These are phyloP conservation scores for Biston betularia DNA, from an alignment of 2,888 invertebrate genomes.

Conservation along the genomic window DNA sequence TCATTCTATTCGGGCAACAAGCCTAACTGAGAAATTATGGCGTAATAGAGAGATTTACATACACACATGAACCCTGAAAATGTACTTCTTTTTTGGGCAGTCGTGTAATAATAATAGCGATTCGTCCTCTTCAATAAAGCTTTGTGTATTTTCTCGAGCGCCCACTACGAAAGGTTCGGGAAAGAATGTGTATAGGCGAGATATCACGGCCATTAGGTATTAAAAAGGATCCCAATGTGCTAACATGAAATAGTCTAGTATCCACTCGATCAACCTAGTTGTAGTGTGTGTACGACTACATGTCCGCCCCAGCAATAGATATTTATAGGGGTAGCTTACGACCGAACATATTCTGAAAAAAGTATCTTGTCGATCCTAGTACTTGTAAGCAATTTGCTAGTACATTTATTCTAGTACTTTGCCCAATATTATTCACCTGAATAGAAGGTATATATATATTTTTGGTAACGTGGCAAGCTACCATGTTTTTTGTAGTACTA, in stretches of 20 bases:
- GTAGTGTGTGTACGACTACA: constrained; percentile 1
- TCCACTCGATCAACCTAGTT: constrained; percentile 31
- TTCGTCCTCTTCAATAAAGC: constrained; percentile 34
- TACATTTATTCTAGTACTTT: constrained; percentile 1
- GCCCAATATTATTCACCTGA: neutral
- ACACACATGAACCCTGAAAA: too few relatives aligned
- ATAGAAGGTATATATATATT: neutral
- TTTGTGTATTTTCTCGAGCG: constrained; percentile 28
- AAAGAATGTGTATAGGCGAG: constrained; percentile 15
- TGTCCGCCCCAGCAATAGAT: constrained; percentile 19
- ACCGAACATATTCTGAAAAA: constrained; percentile 20
- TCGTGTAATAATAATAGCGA: constrained; percentile 36
- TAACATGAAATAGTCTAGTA: constrained; percentile 17
- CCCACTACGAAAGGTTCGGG: constrained; percentile 21
- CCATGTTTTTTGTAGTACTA: too few relatives aligned
- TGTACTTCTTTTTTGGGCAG: too few relatives aligned
- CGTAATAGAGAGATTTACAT: too few relatives aligned
- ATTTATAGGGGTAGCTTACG: constrained; percentile 28
- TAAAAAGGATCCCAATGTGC: constrained; percentile 24
- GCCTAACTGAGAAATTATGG: too few relatives aligned
- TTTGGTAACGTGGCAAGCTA: too few relatives aligned
- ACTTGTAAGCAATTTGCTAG: constrained; percentile 8
- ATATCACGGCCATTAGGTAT: constrained; percentile 33
- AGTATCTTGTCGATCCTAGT: constrained; percentile 17
- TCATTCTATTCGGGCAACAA: too few relatives aligned